Percentiles rank a stretch among this genome's conserved stretches.
Conservation (phyloP, 2,888 invertebrate genomes). For the Boloria euphrosyne region DNA sequence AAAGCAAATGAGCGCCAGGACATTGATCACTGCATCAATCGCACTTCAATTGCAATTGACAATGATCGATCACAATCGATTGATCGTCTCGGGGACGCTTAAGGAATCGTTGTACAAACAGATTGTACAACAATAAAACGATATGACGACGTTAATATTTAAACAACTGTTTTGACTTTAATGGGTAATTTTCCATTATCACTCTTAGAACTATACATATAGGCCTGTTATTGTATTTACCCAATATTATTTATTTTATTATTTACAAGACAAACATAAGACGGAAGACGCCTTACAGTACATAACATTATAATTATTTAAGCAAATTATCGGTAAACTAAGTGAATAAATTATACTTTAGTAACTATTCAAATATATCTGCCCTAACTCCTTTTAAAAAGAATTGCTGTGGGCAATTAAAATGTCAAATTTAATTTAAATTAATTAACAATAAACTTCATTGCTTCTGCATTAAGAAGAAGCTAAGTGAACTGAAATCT, state of each 20-base stretch:
- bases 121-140: neutral
- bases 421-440: constrained; percentile 14
- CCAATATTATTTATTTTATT: neutral
- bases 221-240: neutral
- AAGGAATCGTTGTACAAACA: neutral
- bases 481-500: constrained; percentile 51
- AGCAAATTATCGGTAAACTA: no score
- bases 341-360: neutral
- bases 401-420: constrained; percentile 73
- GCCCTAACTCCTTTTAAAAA: constrained; percentile 57
- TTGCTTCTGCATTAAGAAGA: constrained; percentile 78
- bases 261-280: no score
- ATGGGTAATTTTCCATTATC: constrained; percentile 7
- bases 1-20: no score
- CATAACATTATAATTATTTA: no score
- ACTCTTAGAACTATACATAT: neutral
- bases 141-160: neutral
- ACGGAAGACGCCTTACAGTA: no score
- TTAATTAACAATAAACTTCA: constrained; percentile 48
- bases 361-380: constrained; percentile 34
- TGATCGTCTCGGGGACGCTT: no score
- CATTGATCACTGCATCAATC: no score
- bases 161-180: neutral
- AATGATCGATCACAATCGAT: no score
- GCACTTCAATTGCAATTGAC: no score